Percentiles rank a stretch among this genome's conserved stretches.
Conservation (phyloP, 1,140 invertebrate species). For the Neoseiulus cucumeris region DNA sequence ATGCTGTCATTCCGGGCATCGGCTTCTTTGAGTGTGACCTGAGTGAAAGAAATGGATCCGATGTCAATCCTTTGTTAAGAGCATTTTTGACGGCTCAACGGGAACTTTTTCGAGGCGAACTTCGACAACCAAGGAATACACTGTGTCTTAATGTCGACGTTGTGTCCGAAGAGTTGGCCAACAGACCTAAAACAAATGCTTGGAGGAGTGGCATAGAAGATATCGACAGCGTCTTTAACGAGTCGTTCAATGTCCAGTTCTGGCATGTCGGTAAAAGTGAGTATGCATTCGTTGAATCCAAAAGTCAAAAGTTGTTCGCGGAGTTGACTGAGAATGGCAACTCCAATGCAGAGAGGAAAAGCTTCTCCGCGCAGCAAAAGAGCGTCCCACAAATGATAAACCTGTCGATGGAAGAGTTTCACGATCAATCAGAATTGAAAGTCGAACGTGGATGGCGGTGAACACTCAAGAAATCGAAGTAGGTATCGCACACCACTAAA, state of each 20-base stretch:
- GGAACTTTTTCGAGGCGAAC: too few relatives aligned
- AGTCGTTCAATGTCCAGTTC: background rate
- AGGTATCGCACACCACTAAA: background rate
- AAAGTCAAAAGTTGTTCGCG: conserved; percentile 58
- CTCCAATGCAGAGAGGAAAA: conserved; percentile 81
- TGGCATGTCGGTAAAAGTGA: conserved; percentile 91
- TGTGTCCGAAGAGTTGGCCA: too few relatives aligned
- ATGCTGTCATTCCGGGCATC: background rate
- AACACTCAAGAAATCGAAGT: background rate
- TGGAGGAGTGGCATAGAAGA: background rate
- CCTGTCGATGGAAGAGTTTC: conserved; percentile 26
- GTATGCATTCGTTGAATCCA: conserved; percentile 91
- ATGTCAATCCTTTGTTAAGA: too few relatives aligned
- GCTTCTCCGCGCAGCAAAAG: conserved; percentile 76
- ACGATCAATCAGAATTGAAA: background rate
- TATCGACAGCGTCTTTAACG: background rate
- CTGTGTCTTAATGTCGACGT: too few relatives aligned
- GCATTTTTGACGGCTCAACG: too few relatives aligned
- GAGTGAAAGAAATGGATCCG: too few relatives aligned
- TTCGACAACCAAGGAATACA: too few relatives aligned
- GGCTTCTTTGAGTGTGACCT: background rate
- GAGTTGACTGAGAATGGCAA: conserved; percentile 75
- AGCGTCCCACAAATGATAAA: conserved; percentile 94
- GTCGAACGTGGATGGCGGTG: background rate
- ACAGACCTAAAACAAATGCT: background rate